These are phyloP conservation scores for Labeo catla DNA, from an alignment of 2,113 vertebrate species.

Conservation along the genomic window DNA sequence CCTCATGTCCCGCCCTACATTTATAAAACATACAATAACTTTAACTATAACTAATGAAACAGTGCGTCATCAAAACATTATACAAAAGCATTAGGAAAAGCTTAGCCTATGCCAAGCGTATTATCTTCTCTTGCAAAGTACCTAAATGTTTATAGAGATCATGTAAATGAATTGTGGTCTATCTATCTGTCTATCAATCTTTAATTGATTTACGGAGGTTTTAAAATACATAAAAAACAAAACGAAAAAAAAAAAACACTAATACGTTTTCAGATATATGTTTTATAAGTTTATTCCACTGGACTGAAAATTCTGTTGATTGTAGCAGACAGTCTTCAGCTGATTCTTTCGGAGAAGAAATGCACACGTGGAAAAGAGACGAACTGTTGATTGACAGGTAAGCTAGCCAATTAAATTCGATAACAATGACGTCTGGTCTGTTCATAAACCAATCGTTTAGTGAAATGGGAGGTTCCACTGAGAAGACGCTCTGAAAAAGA, in stretches of 20 bases:
- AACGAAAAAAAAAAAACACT: not conserved
- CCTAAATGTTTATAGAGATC: not conserved
- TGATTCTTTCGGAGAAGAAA: conserved; percentile 63
- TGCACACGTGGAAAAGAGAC: conserved; percentile 77
- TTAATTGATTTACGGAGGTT: not conserved
- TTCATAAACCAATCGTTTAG: conserved; percentile 60
- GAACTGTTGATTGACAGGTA: conserved; percentile 58
- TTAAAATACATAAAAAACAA: not conserved
- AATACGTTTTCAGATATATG: not conserved
- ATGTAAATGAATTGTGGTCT: not conserved
- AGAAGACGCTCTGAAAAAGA: conserved; percentile 7
- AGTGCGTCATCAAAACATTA: too few relatives aligned
- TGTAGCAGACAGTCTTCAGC: not conserved
- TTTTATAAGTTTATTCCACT: not conserved
- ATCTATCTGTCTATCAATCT: not conserved
- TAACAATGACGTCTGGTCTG: conserved; percentile 28
- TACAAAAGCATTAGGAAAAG: not conserved
- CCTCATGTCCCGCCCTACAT: conserved; percentile 24
- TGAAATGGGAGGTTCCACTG: not conserved
- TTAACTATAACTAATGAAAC: not conserved
- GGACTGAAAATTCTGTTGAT: not conserved
- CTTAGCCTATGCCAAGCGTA: not conserved
- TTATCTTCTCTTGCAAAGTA: not conserved
- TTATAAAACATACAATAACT: not conserved
- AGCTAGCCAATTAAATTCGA: conserved; percentile 59